Evolutionary conservation across 2,888 invertebrate species (phyloP).

Genomic region (Formica aserva): DNA sequence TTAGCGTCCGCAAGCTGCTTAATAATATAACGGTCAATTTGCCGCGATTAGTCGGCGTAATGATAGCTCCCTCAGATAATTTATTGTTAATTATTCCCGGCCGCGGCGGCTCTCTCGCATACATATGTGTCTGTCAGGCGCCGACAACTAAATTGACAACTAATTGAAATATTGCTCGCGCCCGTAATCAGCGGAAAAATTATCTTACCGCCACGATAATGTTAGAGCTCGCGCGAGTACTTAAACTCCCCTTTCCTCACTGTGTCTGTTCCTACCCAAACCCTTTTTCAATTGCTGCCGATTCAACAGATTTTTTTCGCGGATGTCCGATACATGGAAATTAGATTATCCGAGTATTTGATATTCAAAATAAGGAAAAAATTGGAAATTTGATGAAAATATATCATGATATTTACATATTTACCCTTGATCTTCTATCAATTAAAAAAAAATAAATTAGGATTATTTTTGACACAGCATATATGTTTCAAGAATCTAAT

Average conservation of each 20-base stretch:
- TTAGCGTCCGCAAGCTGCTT: constrained; percentile 81
- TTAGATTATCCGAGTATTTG: constrained; percentile 61
- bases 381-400: not conserved
- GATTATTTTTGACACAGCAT: not conserved
- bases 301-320: constrained; percentile 44
- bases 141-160: constrained; percentile 84
- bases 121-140: constrained; percentile 77
- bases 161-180: constrained; percentile 83
- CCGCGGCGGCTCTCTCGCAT: constrained; percentile 27
- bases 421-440: not conserved
- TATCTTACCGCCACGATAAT: constrained; percentile 73
- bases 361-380: not conserved
- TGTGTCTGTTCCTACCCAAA: constrained; percentile 19
- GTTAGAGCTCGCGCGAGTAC: constrained; percentile 62
- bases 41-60: constrained; percentile 82
- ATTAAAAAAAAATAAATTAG: not conserved
- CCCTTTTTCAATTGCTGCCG: constrained; percentile 11
- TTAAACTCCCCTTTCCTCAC: constrained; percentile 63
- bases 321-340: constrained; percentile 60
- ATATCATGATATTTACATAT: not conserved
- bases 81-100: constrained; percentile 84
- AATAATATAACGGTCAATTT: constrained; percentile 85
- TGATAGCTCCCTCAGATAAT: constrained; percentile 82
- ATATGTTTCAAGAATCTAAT: constrained; percentile 7
- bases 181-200: constrained; percentile 78